phyloP scores from a whole-genome alignment of 2,113 vertebrate genomes.

The Lepisosteus oculatus region DNA sequence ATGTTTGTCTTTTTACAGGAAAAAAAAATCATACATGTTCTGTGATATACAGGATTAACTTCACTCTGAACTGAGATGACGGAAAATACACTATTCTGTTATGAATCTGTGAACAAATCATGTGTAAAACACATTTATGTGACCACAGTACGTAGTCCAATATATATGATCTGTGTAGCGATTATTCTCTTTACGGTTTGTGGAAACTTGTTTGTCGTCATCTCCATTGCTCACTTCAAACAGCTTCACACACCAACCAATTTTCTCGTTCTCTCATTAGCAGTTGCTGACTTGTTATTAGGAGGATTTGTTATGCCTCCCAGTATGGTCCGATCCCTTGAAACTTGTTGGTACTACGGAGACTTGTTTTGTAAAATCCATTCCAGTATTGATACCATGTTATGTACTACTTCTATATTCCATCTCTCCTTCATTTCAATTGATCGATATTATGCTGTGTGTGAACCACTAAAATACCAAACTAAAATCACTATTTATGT shows the following conservation, averaged over 20 bases:
- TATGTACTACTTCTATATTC: neutral
- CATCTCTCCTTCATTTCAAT: conserved; percentile 10
- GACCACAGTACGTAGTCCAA: neutral
- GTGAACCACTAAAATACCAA: neutral
- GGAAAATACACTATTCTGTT: too few species aligned
- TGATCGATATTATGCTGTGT: conserved; percentile 3
- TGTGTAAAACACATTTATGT: too few species aligned
- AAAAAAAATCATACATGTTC: too few species aligned
- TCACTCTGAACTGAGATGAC: neutral
- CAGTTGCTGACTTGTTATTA: neutral
- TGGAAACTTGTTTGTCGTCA: conserved; percentile 1
- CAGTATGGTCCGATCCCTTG: neutral
- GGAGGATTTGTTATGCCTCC: conserved; percentile 12
- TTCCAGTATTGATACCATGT: neutral
- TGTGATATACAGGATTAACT: too few species aligned
- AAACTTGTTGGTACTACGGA: conserved; percentile 6
- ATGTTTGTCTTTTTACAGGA: too few species aligned
- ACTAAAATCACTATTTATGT: neutral
- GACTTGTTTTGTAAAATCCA: conserved; percentile 6
- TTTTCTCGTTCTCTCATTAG: conserved; percentile 2
- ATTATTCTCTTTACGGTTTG: neutral
- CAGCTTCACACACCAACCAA: conserved; percentile 11
- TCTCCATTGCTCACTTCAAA: conserved; percentile 5
- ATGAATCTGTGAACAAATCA: too few species aligned
- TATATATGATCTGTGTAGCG: neutral